phyloP scores from a whole-genome alignment of 2,113 vertebrate genomes.

The Vombatus ursinus region DNA sequence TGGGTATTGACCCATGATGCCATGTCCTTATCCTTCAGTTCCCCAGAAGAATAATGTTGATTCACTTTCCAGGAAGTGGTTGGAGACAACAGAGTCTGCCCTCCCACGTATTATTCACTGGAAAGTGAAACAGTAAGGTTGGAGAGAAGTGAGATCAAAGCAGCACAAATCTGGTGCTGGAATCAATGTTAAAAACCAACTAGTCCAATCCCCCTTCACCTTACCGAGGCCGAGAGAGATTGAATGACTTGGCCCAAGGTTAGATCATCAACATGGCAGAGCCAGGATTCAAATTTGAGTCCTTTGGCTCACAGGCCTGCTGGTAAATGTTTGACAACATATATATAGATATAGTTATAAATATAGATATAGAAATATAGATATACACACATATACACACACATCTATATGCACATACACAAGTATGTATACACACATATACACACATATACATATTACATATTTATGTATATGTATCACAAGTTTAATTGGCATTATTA shows the following conservation, averaged over 20 bases:
- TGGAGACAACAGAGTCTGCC: not conserved
- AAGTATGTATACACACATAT: too few relatives aligned
- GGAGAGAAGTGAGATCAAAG: not conserved
- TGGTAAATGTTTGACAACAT: not conserved
- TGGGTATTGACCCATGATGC: not conserved
- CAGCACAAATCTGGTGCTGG: not conserved
- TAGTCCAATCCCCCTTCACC: not conserved
- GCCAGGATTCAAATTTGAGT: not conserved
- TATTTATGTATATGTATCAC: too few relatives aligned
- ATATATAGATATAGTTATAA: too few relatives aligned
- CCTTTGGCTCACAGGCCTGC: not conserved
- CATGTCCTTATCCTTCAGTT: not conserved
- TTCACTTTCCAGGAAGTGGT: not conserved
- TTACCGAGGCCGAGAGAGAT: not conserved
- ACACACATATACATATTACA: too few relatives aligned
- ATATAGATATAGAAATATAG: too few relatives aligned
- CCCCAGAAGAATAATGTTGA: not conserved
- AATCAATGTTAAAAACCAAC: not conserved
- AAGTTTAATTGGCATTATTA: not conserved
- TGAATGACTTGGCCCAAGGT: not conserved
- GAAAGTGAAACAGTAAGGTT: not conserved
- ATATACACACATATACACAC: too few relatives aligned
- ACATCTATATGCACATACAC: too few relatives aligned
- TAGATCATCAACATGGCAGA: too few relatives aligned
- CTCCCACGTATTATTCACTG: not conserved